Percentiles rank a stretch among this genome's conserved stretches.
phyloP scores from a whole-genome alignment of 1,140 invertebrate genomes.

The Pachypsylla venusta region DNA sequence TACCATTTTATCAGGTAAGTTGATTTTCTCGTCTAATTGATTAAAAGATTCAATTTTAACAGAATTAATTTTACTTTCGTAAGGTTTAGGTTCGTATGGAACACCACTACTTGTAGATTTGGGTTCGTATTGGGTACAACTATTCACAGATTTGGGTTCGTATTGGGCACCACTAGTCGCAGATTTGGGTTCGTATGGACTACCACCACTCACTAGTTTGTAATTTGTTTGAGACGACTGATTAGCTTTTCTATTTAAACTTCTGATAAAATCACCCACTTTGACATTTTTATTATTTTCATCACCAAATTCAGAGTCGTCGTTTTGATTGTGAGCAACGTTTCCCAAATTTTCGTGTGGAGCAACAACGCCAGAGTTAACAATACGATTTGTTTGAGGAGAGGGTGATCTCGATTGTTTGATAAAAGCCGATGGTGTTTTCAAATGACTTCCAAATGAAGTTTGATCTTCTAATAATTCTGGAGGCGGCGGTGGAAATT shows the following conservation, averaged over 20 bases:
- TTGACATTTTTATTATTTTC: background rate
- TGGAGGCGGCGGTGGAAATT: constrained; percentile 16
- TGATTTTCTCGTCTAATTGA: constrained; percentile 3
- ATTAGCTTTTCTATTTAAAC: background rate
- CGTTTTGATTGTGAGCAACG: background rate
- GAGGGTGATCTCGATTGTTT: background rate
- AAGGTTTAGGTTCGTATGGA: background rate
- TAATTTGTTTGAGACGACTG: background rate
- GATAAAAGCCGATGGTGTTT: constrained; percentile 17
- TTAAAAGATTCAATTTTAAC: constrained; percentile 1
- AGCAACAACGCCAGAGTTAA: too few relatives aligned
- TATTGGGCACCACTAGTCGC: background rate
- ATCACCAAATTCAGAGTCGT: background rate
- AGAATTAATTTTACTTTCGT: background rate
- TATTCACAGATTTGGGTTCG: background rate
- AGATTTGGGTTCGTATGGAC: background rate
- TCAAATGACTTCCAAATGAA: constrained; percentile 9
- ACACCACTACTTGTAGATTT: background rate
- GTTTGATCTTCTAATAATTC: constrained; percentile 14
- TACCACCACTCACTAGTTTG: background rate
- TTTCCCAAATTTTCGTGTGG: too few relatives aligned
- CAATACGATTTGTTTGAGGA: too few relatives aligned
- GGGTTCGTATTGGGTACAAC: background rate
- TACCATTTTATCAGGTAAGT: background rate
- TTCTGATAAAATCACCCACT: background rate